Percentiles rank a stretch among this genome's conserved stretches.
phyloP scores from a whole-genome alignment of 1,140 invertebrate species.

The Pseudobourletiella spinata region DNA sequence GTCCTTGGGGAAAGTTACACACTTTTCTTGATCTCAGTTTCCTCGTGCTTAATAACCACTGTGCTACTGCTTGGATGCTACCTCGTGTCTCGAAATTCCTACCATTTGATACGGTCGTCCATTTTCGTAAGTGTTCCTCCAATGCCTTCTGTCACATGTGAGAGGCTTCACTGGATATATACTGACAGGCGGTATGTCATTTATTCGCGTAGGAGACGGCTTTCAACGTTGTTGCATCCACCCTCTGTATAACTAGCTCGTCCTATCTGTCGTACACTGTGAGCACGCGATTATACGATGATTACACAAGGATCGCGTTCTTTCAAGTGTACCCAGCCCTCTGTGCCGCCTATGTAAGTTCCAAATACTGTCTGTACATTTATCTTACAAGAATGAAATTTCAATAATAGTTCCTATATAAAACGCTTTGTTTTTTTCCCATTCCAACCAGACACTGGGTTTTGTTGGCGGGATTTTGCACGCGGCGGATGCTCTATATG shows the following conservation, averaged over 20 bases:
- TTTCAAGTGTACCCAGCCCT: constrained; percentile 69
- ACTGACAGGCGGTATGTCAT: too few relatives aligned
- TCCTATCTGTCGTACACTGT: constrained; percentile 65
- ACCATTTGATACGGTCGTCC: constrained; percentile 59
- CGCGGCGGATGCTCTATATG: constrained; percentile 61
- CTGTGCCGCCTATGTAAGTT: constrained; percentile 69
- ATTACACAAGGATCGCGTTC: constrained; percentile 40
- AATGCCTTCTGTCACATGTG: too few relatives aligned
- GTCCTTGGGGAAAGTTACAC: constrained; percentile 62
- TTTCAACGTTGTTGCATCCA: constrained; percentile 62
- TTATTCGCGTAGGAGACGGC: constrained; percentile 57
- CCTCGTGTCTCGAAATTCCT: constrained; percentile 63
- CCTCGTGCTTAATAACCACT: constrained; percentile 63
- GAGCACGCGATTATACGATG: constrained; percentile 52
- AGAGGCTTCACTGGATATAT: too few relatives aligned
- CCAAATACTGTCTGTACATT: not conserved
- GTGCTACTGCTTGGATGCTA: constrained; percentile 61
- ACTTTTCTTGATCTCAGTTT: constrained; percentile 62
- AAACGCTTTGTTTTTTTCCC: not conserved
- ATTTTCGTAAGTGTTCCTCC: constrained; percentile 69
- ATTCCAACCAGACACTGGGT: constrained; percentile 54
- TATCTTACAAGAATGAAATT: not conserved
- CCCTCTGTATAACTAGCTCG: constrained; percentile 63
- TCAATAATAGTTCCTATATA: not conserved
- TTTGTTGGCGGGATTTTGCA: constrained; percentile 59